Base-by-base conservation (phyloP, 2,888 invertebrate genomes). In the Dryomyza anilis region DNA sequence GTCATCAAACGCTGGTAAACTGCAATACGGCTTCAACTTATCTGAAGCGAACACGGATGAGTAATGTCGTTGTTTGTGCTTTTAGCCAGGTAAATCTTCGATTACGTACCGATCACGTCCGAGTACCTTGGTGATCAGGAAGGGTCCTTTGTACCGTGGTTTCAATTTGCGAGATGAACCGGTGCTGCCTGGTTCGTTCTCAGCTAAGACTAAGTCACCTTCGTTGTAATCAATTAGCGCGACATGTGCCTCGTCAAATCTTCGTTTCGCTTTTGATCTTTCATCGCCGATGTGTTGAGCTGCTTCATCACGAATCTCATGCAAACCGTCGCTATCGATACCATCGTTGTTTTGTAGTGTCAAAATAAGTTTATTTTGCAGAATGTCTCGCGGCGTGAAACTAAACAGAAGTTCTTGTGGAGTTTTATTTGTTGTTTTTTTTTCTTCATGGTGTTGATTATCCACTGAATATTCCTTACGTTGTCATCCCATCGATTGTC, bases 81-180 rank as follows among this genome's bases (percentile, higher is more conserved):
- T 53, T 1, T 70, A 62, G 5, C 67, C 71, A 2, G 69, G 66
- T n/a, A 76, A 46, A 50, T 74, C 73, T 63, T 66, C 64, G 27
- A 75, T n/a, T 1, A 71, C 48, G 39, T 74, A 73, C 2, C 73
- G 60, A 39, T 75, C 72, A 25, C 69, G 68, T 7, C 64, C 57
- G 14, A 73, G 59, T 1, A 56, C 66, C 57, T 69, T 59, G 10
- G 56, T 65, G 14, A 72, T 61, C 8, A 70, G 36, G 56, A 72
- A 73, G 7, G 72, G 71, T 3, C 74, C 73, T 33, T 68, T 71
- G 25, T 66, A 73, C 8, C 62, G 65, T 12, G 70, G 70, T 58
- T 69, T 65, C 27, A 72, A 55, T 60, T 76, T 74, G 45, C 68
- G 45, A 16, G 70, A 68, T 19, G 66, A 65, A 60, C 67, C 64